These are phyloP conservation scores for Podarcis muralis DNA, from an alignment of 2,113 vertebrate genomes.

Conservation along the genomic window DNA sequence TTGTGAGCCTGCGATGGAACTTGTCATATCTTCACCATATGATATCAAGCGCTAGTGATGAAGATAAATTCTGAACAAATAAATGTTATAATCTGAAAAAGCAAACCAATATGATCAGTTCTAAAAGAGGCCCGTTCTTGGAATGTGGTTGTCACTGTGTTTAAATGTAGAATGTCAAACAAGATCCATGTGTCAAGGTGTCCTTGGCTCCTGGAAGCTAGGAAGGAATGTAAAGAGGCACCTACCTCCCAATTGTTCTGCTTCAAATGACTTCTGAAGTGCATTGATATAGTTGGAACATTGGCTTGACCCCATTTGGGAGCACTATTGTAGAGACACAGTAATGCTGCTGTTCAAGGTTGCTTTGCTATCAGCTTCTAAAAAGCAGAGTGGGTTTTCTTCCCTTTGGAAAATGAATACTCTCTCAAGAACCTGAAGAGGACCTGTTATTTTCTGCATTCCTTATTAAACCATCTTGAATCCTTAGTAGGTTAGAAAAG, in stretches of 20 bases:
- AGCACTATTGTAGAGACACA: background rate
- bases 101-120: background rate
- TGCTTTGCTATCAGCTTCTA: background rate
- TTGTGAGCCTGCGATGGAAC: background rate
- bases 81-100: background rate
- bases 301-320: background rate
- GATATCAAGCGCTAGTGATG: background rate
- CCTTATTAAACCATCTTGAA: background rate
- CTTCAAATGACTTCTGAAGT: background rate
- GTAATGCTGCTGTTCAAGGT: background rate
- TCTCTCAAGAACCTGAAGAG: background rate
- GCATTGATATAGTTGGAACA: background rate
- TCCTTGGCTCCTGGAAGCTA: background rate
- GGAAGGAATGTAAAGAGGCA: background rate
- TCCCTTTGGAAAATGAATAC: background rate
- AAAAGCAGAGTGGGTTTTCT: background rate
- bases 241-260: background rate
- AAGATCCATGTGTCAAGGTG: background rate
- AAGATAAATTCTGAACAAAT: background rate
- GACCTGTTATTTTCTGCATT: background rate
- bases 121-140: background rate
- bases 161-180: background rate
- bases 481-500: background rate
- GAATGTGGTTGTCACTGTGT: background rate
- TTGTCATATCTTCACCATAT: background rate